Evolutionary conservation across 2,797 vertebrate genomes (phyloP), one percentile per base, ranked within the genome.

Genomic region (Brotula barbata): DNA sequence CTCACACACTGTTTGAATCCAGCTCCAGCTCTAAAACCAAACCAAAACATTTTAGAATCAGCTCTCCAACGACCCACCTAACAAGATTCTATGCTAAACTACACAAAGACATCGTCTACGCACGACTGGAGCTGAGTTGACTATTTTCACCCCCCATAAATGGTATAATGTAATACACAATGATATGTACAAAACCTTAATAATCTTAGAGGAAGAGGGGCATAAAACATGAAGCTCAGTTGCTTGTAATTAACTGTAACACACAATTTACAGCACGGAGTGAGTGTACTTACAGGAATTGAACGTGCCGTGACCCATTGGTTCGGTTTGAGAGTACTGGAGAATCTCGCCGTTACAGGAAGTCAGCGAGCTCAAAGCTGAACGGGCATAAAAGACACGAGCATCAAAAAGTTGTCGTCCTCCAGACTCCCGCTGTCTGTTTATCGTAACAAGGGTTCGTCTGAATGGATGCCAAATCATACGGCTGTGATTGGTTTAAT

Each of bases 401-500:
- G 68, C 58, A 61, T 81, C 43, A 68, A 75, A 83, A 69, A 39
- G 19, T n/a, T 23, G 43, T 78, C 66, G 58, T 61, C 43, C 31
- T 16, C 48, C 25, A 19, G 50, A 16, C 42, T 48, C 44, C 34
- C 31, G 44, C 46, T 48, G 58, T 71, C 62, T 75, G 73, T 83
- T 80, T 62, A 64, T 68, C 50, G 54, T 39, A 71, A 67, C 64
- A 31, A 51, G 57, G 21, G 48, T 68, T 36, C 58, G 68, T 55
- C 75, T 72, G 78, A 64, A 64, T 34, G 45, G 61, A 80, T 19
- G 80, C 83, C 82, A 88, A 81, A 82, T 86, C 81, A 83, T 58
- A 77, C 68, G 80, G 71, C 47, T 57, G 28, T 71, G 67, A 84
- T 79, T 71, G 70, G 42, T 85, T 84, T 84, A 87, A 86, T 88